These are phyloP conservation scores for Verasper variegatus DNA, from an alignment of 2,113 vertebrate species.

Conservation along the genomic window DNA sequence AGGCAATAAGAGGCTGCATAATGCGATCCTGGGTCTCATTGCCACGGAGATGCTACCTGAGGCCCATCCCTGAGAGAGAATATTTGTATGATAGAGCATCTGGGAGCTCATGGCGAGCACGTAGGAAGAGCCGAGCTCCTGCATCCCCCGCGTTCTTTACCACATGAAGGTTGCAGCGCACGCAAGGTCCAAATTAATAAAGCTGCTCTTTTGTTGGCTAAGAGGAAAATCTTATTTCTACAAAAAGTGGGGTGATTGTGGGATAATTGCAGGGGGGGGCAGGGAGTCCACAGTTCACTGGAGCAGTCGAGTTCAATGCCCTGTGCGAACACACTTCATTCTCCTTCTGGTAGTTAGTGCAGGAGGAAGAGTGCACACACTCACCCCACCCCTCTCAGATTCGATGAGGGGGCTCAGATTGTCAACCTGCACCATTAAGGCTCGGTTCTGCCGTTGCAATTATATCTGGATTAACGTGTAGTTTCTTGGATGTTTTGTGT, in stretches of 20 bases:
- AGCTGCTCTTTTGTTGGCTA: not conserved
- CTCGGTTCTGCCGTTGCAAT: slow-evolving; percentile 16
- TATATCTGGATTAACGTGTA: slow-evolving; percentile 2
- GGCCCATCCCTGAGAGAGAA: slow-evolving; percentile 21
- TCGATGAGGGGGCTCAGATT: slow-evolving; percentile 9
- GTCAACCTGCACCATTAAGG: slow-evolving; percentile 8
- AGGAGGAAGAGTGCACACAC: slow-evolving; percentile 20
- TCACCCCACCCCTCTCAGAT: slow-evolving; percentile 38
- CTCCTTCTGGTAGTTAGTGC: slow-evolving; percentile 19
- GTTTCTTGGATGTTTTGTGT: slow-evolving; percentile 14
- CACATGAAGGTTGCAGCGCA: slow-evolving; percentile 23
- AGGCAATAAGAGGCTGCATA: slow-evolving; percentile 45
- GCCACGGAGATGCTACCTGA: slow-evolving; percentile 54
- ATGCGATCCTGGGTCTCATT: slow-evolving; percentile 44
- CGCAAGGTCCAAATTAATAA: slow-evolving; percentile 11
- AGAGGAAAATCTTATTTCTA: not conserved
- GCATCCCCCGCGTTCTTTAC: not conserved
- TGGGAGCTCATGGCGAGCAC: not conserved
- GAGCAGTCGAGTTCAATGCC: slow-evolving; percentile 23
- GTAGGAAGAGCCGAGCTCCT: not conserved
- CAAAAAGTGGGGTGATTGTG: slow-evolving; percentile 6
- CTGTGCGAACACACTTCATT: slow-evolving; percentile 26
- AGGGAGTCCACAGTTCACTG: slow-evolving; percentile 4
- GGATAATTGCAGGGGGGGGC: slow-evolving; percentile 1
- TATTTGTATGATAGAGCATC: slow-evolving; percentile 32